Conservation (phyloP, 2,888 invertebrate species). For the Ennomos quercinarius region DNA sequence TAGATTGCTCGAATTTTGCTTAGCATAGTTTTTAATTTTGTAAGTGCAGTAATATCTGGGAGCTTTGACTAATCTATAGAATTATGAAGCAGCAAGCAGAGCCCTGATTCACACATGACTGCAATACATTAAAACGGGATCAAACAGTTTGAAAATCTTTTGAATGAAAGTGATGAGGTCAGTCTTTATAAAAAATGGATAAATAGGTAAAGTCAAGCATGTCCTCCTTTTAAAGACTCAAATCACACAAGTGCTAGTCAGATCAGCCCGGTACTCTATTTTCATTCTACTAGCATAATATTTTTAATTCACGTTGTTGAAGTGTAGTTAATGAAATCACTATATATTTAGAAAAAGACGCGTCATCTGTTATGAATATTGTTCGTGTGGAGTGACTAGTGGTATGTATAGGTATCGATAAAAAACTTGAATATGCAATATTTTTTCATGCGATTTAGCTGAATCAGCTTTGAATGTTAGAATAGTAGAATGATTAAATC, state of each 20-base stretch:
- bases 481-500: constrained; percentile 54
- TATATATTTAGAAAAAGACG: constrained; percentile 28
- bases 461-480: constrained; percentile 76
- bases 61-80: constrained; percentile 42
- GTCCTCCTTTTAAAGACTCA: constrained; percentile 5
- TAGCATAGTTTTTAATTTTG: constrained; percentile 51
- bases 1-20: constrained; percentile 54
- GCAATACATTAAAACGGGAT: too few species aligned
- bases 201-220: not conserved
- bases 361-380: constrained; percentile 47
- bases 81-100: constrained; percentile 3
- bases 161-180: too few species aligned
- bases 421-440: constrained; percentile 64
- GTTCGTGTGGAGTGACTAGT: constrained; percentile 48
- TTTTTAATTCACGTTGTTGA: constrained; percentile 52
- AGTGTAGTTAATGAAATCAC: constrained; percentile 30
- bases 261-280: constrained; percentile 53
- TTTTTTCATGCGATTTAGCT: constrained; percentile 72
- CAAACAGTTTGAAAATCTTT: too few species aligned
- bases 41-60: constrained; percentile 55
- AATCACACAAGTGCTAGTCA: constrained; percentile 60
- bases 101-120: not conserved
- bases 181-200: not conserved
- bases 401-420: constrained; percentile 38
- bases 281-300: constrained; percentile 37